A percentile compares a stretch with the other conserved stretches of the same genome.
Conservation (phyloP, 2,113 vertebrate species). For the Pachypanchax playfairii region DNA sequence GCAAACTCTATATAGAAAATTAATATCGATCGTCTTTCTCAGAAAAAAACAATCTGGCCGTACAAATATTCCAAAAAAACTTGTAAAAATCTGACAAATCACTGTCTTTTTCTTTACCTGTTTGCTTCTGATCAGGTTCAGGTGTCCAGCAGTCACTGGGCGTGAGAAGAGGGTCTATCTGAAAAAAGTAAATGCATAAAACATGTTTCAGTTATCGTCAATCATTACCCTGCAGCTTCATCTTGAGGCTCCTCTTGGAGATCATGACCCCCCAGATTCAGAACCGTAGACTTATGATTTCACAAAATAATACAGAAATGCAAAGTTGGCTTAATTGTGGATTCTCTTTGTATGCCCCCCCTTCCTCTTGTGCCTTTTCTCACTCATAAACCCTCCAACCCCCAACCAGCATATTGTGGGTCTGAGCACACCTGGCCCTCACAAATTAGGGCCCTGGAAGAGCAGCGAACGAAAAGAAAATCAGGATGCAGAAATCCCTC, state of each 20-base stretch:
- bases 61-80: too few relatives aligned
- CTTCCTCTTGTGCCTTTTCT: slow-evolving; percentile 29
- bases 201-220: background rate
- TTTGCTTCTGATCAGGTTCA: too few relatives aligned
- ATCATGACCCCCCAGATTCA: background rate
- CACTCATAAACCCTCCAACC: slow-evolving; percentile 25
- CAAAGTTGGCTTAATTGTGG: slow-evolving; percentile 41
- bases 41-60: too few relatives aligned
- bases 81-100: too few relatives aligned
- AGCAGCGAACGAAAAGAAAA: slow-evolving; percentile 60
- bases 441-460: slow-evolving; percentile 78
- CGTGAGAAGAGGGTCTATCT: too few relatives aligned
- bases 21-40: too few relatives aligned
- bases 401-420: slow-evolving; percentile 19
- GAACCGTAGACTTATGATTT: background rate
- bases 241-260: background rate
- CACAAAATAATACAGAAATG: background rate
- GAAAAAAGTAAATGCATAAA: background rate
- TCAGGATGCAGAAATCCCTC: slow-evolving; percentile 47
- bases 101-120: too few relatives aligned
- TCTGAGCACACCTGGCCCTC: slow-evolving; percentile 79
- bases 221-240: background rate
- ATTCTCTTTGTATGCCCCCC: slow-evolving; percentile 59
- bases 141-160: too few relatives aligned
- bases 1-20: too few relatives aligned